These are phyloP conservation scores for Prunella strophiata DNA, from an alignment of 2,797 vertebrate species.

Conservation along the genomic window DNA sequence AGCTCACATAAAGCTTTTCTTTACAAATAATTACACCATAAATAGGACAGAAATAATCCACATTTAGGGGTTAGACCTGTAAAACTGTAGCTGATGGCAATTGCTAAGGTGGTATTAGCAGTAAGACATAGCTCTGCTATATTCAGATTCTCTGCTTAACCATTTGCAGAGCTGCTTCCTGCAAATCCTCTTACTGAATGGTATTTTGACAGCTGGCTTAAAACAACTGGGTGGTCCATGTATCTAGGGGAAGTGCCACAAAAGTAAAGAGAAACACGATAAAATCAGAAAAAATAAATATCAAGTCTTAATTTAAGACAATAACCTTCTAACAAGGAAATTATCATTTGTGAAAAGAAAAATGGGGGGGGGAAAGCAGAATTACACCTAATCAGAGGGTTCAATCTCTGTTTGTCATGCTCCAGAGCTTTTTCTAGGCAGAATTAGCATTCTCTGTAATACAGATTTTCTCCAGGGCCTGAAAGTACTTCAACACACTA, in stretches of 20 bases:
- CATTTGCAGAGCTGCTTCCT: neutral
- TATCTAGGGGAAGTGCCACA: neutral
- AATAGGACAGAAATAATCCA: neutral
- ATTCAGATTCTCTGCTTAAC: neutral
- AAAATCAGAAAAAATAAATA: conserved; percentile 17
- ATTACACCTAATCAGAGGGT: neutral
- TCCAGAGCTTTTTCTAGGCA: neutral
- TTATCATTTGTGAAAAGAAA: neutral
- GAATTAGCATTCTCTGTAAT: neutral
- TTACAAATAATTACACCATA: neutral
- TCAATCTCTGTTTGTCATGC: neutral
- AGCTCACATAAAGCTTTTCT: neutral
- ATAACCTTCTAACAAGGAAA: neutral
- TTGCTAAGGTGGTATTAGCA: neutral
- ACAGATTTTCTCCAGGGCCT: neutral
- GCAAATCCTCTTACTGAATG: neutral
- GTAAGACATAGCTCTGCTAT: neutral
- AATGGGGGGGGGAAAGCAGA: neutral
- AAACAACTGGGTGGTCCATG: conserved; percentile 28
- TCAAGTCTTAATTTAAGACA: neutral
- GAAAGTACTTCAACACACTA: neutral
- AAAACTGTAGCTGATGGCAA: neutral
- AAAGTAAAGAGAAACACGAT: neutral
- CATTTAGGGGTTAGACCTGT: neutral
- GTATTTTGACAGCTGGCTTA: conserved; percentile 49